A percentile compares a stretch with the other conserved stretches of the same genome.
These are phyloP conservation scores for Arge pagana DNA, from an alignment of 2,888 invertebrate genomes.

Conservation along the genomic window DNA sequence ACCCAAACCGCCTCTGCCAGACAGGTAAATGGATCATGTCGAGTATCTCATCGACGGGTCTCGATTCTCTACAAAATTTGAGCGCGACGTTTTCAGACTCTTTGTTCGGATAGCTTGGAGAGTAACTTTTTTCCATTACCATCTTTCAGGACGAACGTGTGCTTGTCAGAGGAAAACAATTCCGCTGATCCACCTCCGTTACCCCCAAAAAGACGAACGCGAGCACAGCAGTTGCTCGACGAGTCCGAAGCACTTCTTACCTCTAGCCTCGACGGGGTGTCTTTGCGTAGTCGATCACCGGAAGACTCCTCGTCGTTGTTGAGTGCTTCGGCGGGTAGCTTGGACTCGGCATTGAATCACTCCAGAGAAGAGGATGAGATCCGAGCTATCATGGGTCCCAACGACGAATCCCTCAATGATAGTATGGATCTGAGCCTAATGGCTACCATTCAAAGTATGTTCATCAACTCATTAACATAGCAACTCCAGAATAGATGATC, in stretches of 20 bases:
- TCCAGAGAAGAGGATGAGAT: conserved; percentile 83
- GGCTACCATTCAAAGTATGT: conserved; percentile 59
- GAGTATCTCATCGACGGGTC: too few species aligned
- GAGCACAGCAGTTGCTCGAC: conserved; percentile 59
- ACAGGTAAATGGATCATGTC: conserved; percentile 68
- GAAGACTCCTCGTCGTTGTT: conserved; percentile 72
- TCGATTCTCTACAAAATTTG: too few species aligned
- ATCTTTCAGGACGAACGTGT: conserved; percentile 45
- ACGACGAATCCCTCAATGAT: conserved; percentile 54
- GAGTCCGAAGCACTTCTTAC: conserved; percentile 62
- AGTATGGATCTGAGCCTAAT: conserved; percentile 57
- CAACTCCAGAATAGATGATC: too few species aligned
- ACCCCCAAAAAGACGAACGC: conserved; percentile 74
- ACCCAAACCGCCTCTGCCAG: conserved; percentile 88
- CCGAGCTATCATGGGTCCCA: conserved; percentile 65
- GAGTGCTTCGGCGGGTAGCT: conserved; percentile 76
- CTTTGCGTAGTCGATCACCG: conserved; percentile 75
- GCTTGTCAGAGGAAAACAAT: conserved; percentile 58
- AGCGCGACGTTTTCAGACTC: neutral
- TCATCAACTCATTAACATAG: neutral
- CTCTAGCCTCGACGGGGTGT: conserved; percentile 71
- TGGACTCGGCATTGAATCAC: conserved; percentile 86
- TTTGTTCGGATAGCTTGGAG: too few species aligned
- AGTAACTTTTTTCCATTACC: too few species aligned
- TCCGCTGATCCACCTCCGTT: conserved; percentile 75